These are phyloP conservation scores for Megastigmus dorsalis DNA, from an alignment of 2,888 invertebrate genomes.

Conservation along the genomic window DNA sequence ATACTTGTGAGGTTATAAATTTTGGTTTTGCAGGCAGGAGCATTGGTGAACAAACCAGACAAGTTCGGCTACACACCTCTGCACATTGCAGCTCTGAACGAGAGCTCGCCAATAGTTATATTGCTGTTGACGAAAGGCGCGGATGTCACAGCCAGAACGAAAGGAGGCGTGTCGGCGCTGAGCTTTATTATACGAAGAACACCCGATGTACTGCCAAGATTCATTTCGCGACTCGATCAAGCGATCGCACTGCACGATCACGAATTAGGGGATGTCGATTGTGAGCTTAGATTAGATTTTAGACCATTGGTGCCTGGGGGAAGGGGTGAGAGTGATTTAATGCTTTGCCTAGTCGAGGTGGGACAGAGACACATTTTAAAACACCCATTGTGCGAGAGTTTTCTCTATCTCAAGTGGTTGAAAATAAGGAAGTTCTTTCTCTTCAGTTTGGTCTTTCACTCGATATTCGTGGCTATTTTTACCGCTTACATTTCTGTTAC, in stretches of 20 bases:
- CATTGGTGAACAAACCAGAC: constrained; percentile 85
- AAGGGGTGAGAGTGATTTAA: constrained; percentile 76
- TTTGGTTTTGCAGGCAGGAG: constrained; percentile 83
- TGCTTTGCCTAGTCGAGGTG: constrained; percentile 81
- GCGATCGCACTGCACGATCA: constrained; percentile 88
- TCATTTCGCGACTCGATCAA: constrained; percentile 82
- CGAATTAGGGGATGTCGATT: constrained; percentile 90
- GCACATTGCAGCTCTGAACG: constrained; percentile 89
- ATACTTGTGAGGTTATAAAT: too few relatives aligned
- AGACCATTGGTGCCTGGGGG: constrained; percentile 73
- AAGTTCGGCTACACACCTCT: constrained; percentile 89
- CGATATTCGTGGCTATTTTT: constrained; percentile 84
- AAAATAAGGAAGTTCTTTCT: constrained; percentile 88
- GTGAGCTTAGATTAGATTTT: constrained; percentile 84
- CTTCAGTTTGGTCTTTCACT: constrained; percentile 85
- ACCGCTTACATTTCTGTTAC: constrained; percentile 83
- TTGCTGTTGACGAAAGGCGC: constrained; percentile 85
- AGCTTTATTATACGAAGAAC: constrained; percentile 90
- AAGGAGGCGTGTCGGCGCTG: constrained; percentile 86
- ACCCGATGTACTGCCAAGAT: constrained; percentile 86
- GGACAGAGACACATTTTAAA: constrained; percentile 87
- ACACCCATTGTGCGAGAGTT: constrained; percentile 90
- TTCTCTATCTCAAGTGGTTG: constrained; percentile 88
- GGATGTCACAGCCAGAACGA: constrained; percentile 87
- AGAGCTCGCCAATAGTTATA: constrained; percentile 85